These are phyloP conservation scores for Pungitius pungitius DNA, from an alignment of 2,113 vertebrate species.

Conservation along the genomic window DNA sequence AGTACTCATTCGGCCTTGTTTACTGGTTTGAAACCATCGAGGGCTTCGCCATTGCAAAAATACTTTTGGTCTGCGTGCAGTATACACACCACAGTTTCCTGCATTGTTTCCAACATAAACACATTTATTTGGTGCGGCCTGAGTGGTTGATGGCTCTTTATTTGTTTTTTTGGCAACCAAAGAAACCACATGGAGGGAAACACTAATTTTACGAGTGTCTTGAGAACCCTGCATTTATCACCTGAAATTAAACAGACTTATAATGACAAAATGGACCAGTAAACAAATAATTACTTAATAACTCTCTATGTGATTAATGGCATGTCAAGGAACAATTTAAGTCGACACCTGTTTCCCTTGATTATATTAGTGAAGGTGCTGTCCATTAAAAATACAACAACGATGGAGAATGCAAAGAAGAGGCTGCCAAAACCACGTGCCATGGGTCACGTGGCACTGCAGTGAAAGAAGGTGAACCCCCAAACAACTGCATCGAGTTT, in stretches of 20 bases:
- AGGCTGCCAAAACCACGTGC: slow-evolving; percentile 5
- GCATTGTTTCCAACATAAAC: background rate
- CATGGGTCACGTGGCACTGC: background rate
- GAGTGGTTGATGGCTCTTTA: background rate
- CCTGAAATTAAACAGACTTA: background rate
- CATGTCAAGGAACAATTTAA: background rate
- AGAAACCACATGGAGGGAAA: background rate
- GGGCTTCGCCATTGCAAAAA: background rate
- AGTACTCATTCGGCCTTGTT: background rate
- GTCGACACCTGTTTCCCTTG: background rate
- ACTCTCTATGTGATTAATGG: background rate
- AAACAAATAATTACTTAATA: background rate
- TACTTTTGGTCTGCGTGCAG: background rate
- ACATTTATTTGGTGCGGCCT: background rate
- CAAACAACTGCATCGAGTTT: slow-evolving; percentile 3
- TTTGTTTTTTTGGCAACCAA: background rate
- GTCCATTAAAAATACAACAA: background rate
- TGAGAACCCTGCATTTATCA: background rate
- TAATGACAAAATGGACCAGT: background rate
- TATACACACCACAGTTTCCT: background rate
- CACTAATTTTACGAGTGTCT: background rate
- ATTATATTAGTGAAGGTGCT: background rate
- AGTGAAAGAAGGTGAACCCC: background rate
- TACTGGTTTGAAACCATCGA: background rate
- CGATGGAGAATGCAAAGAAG: slow-evolving; percentile 9